phyloP scores from a whole-genome alignment of 2,797 vertebrate genomes.

The Esox lucius region DNA sequence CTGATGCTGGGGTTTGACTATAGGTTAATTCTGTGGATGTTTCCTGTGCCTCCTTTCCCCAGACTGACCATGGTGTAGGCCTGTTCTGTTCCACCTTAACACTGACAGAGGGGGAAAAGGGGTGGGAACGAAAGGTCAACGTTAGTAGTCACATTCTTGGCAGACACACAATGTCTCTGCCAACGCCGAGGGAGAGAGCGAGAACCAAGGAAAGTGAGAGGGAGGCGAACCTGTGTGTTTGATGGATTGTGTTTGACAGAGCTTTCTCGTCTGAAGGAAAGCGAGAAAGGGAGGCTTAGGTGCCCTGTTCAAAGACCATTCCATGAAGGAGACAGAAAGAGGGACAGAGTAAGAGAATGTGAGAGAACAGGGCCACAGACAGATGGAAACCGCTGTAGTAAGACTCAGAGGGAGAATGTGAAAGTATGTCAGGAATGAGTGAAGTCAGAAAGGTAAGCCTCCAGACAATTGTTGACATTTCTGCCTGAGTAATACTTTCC shows the following conservation, averaged over 20 bases:
- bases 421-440: background rate
- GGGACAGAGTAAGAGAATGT: conserved; percentile 42
- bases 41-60: too few species aligned
- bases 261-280: too few species aligned
- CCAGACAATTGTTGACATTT: background rate
- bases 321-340: conserved; percentile 15
- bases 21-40: too few species aligned
- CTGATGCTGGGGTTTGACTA: too few species aligned
- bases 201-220: background rate
- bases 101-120: conserved; percentile 22
- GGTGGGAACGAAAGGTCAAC: conserved; percentile 62
- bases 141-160: conserved; percentile 56
- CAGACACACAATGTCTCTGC: conserved; percentile 32
- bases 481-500: background rate
- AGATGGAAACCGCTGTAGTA: background rate
- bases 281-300: background rate
- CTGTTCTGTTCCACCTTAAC: background rate
- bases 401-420: background rate
- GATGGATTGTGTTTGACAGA: background rate
- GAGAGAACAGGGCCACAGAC: background rate
- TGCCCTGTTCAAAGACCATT: background rate
- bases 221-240: background rate
- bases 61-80: too few species aligned
- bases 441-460: background rate
- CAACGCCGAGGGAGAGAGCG: background rate